Evolutionary conservation across 2,888 invertebrate species (phyloP).

Genomic region (Drosophila paranaensis): DNA sequence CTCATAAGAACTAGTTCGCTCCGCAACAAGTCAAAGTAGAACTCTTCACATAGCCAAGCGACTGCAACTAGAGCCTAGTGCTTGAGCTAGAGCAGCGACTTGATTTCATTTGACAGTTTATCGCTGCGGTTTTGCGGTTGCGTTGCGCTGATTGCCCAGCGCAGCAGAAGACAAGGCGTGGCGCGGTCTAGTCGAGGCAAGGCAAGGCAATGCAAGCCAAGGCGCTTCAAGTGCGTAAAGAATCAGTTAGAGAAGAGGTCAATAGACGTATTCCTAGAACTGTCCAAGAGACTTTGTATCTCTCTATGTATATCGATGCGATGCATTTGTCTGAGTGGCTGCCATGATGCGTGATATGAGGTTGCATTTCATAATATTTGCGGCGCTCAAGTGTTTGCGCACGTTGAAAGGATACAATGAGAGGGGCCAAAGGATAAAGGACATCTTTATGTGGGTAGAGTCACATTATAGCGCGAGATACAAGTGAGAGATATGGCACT

Average conservation of each 20-base stretch:
- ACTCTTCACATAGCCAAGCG: conserved; percentile 3
- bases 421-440: conserved; percentile 23
- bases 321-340: conserved; percentile 12
- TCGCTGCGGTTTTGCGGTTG: conserved; percentile 58
- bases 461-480: not conserved
- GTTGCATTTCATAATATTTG: conserved; percentile 63
- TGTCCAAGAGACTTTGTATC: conserved; percentile 16
- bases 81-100: conserved; percentile 18
- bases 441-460: conserved; percentile 10
- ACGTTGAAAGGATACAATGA: conserved; percentile 39
- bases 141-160: conserved; percentile 49
- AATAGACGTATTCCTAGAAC: conserved; percentile 52
- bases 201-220: not conserved
- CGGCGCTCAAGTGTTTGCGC: conserved; percentile 35
- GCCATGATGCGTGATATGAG: conserved; percentile 20
- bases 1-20: no score
- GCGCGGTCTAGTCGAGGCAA: not conserved
- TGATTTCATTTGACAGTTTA: conserved; percentile 64
- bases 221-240: conserved; percentile 21
- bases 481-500: conserved; percentile 6
- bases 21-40: no score
- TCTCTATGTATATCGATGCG: not conserved
- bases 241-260: conserved; percentile 39
- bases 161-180: not conserved
- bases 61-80: not conserved